Evolutionary conservation across 2,888 invertebrate species (phyloP).

Genomic region (Megaustenia siamemsis): DNA sequence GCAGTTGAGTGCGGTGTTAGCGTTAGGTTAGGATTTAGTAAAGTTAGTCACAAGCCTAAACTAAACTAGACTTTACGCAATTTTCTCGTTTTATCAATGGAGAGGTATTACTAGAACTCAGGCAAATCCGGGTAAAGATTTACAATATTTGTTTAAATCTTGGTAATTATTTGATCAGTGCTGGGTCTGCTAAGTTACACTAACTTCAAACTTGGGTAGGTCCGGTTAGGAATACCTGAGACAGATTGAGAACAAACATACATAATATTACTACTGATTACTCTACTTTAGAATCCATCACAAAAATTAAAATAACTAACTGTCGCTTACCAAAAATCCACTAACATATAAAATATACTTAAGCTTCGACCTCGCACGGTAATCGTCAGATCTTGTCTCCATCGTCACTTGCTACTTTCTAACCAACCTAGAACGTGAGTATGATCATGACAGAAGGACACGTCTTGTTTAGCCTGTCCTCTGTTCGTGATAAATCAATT

Average conservation of each 20-base stretch:
- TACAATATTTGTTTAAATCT: too few species aligned
- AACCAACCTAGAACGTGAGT: background rate
- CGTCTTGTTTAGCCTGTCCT: background rate
- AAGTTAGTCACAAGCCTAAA: too few species aligned
- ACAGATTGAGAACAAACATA: background rate
- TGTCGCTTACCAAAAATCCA: slow-evolving; percentile 5
- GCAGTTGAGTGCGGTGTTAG: too few species aligned
- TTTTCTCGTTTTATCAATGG: too few species aligned
- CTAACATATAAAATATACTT: slow-evolving; percentile 22
- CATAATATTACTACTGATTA: background rate
- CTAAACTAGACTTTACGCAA: too few species aligned
- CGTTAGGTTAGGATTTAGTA: too few species aligned
- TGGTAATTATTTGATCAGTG: too few species aligned
- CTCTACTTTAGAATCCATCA: too few species aligned
- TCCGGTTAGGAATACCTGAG: background rate
- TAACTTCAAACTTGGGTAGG: background rate
- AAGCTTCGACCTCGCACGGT: background rate
- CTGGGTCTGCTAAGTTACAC: background rate
- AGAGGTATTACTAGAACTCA: too few species aligned
- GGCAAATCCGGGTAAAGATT: too few species aligned
- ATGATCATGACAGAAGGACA: background rate
- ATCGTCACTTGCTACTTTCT: background rate
- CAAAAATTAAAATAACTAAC: background rate
- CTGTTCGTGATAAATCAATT: background rate
- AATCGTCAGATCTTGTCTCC: slow-evolving; percentile 13